A percentile compares a stretch with the other conserved stretches of the same genome.
These are phyloP conservation scores for Beroe ovata DNA, from an alignment of 37 sponge, comb jelly and placozoan genomes.

Conservation along the genomic window DNA sequence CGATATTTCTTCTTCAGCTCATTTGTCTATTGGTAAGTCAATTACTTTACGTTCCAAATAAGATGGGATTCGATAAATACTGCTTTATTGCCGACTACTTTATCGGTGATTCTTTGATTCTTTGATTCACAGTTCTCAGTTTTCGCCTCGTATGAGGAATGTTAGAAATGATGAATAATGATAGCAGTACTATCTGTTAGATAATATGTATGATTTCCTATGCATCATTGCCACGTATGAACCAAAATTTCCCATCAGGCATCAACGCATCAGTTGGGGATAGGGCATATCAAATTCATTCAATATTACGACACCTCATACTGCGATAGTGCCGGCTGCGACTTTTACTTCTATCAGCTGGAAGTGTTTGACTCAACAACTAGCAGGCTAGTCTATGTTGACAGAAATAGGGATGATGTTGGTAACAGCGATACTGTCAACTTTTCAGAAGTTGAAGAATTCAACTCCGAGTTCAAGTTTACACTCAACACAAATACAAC, in stretches of 20 bases:
- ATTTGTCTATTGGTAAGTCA: too few species aligned
- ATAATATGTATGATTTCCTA: neutral
- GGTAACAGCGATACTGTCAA: neutral
- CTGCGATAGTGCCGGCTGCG: neutral
- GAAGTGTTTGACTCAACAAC: neutral
- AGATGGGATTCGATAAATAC: too few species aligned
- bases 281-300: neutral
- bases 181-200: too few species aligned
- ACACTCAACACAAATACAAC: neutral
- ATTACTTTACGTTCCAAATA: too few species aligned
- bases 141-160: too few species aligned
- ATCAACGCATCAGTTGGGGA: neutral
- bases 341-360: constrained; percentile 45
- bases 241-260: neutral
- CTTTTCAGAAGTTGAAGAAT: neutral
- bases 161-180: too few species aligned
- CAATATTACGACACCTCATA: neutral
- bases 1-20: too few species aligned
- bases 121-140: too few species aligned
- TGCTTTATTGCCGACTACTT: neutral
- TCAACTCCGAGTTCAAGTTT: neutral
- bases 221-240: neutral
- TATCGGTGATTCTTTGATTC: neutral
- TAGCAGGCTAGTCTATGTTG: neutral
- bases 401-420: neutral